Evolutionary conservation across 2,888 invertebrate species (phyloP).

Genomic region (Mayetiola destructor): DNA sequence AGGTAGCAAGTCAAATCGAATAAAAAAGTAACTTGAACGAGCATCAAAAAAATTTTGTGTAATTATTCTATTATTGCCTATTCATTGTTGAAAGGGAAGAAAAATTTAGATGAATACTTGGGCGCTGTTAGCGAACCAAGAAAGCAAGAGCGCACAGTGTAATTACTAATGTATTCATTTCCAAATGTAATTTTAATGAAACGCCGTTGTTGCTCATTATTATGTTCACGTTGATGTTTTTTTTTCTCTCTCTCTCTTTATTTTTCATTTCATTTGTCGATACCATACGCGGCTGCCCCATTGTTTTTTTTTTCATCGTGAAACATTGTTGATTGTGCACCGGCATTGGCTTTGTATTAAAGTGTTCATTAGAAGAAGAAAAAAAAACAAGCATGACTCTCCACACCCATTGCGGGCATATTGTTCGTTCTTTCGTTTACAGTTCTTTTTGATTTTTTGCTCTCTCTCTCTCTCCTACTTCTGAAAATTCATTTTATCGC

Average conservation of each 20-base stretch:
- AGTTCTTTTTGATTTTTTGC: not conserved
- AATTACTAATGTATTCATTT: conserved; percentile 9
- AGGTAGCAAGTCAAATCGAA: too few species aligned
- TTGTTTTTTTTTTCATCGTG: not conserved
- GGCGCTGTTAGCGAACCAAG: not conserved
- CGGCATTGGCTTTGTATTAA: not conserved
- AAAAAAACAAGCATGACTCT: too few species aligned
- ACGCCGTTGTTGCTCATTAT: not conserved
- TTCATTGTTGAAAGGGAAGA: conserved; percentile 4
- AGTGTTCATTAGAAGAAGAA: not conserved
- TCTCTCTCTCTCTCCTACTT: too few species aligned
- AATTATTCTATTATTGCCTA: conserved; percentile 11
- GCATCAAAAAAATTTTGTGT: not conserved
- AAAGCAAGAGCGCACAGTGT: not conserved
- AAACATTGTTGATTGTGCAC: not conserved
- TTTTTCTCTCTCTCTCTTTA: not conserved
- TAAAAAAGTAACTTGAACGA: too few species aligned
- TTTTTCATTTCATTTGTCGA: not conserved
- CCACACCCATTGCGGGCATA: not conserved
- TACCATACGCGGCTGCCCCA: not conserved
- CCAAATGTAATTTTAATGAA: conserved; percentile 11
- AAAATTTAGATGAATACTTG: too few species aligned
- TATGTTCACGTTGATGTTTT: not conserved
- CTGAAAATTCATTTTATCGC: too few species aligned
- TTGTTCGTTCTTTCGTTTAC: not conserved